Base-by-base conservation (phyloP, 2,888 invertebrate species). In the Galeruca laticollis region DNA sequence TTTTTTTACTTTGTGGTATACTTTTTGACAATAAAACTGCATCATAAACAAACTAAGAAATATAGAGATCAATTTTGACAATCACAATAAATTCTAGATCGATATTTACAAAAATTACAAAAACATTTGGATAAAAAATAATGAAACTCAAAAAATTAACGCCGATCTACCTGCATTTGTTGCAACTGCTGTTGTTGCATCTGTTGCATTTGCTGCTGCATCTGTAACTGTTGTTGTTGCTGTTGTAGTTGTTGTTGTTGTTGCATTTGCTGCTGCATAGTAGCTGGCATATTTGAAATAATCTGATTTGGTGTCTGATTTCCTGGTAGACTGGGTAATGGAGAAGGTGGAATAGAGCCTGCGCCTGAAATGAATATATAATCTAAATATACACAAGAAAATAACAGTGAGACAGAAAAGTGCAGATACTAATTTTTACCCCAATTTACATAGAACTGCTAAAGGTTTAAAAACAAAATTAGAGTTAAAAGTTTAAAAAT, bases 151-250 rank as follows among this genome's bases (percentile, higher is more conserved):
- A 52, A 15, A 33, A 57, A 35, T 84, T 82, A 85, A 79, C 85
- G 85, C 74, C 85, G 84, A 76, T 89, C 89, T 89, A 90, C 90
- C 89, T 90, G 91, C 84, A 89, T 86, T 83, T 92, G 89, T 79
- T 90, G 90, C 81, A 91, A 87, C 78, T 87, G 90, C 80, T 89
- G 89, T 60, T 88, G 87, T 76, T 89, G 88, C 77, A 89, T 89
- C 87, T 74, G 89, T 63, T 84, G 82, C 72, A 80, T 82, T 70
- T 81, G 82, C 69, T 88, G 88, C 78, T 83, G 83, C 66, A 83
- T 75, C 65, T 77, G 78, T 60, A 88, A 88, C 87, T 75, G 89
- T 66, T 84, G 82, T 64, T 82, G 88, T 87, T 70, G 88, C 67
- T 81, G 82, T 49, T 82, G 77, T 43, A 88, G 88, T 87, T 74